Evolutionary conservation across 2,888 invertebrate species (phyloP).

Genomic region (Frankliniella intonsa): DNA sequence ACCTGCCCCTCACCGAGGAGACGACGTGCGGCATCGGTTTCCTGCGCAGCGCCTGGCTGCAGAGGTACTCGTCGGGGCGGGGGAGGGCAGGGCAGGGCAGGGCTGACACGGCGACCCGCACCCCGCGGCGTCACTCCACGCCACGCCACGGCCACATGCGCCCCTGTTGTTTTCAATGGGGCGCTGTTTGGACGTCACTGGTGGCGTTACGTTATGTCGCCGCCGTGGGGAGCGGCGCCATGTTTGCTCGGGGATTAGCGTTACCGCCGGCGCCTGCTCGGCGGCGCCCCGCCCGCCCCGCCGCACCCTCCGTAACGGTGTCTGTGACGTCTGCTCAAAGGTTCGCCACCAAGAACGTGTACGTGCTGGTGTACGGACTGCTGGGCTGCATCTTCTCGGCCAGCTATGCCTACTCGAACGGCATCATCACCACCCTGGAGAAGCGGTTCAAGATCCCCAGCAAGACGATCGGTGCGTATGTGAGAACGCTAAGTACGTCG

Average conservation of each 20-base stretch:
- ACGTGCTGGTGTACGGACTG: constrained; percentile 60
- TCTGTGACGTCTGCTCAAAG: constrained; percentile 40
- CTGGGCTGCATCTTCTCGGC: constrained; percentile 65
- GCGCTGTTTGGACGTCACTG: no score
- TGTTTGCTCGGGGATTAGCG: no score
- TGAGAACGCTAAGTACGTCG: background rate
- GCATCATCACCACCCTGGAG: constrained; percentile 68
- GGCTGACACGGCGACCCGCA: no score
- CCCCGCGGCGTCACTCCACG: no score
- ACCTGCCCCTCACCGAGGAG: constrained; percentile 56
- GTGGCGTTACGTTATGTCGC: no score
- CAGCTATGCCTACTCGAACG: constrained; percentile 66
- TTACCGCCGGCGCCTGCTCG: no score
- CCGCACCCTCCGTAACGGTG: no score
- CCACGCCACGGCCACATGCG: constrained; percentile 39
- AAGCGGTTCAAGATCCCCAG: constrained; percentile 69
- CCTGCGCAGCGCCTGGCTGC: constrained; percentile 54
- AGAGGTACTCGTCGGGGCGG: constrained; percentile 43
- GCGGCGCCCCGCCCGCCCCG: no score
- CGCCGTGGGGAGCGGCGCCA: no score
- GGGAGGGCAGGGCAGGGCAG: no score
- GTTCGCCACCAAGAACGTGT: constrained; percentile 56
- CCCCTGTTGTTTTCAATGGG: background rate
- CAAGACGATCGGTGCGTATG: constrained; percentile 57
- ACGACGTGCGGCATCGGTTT: constrained; percentile 62